Percentiles rank a stretch among this genome's conserved stretches.
These are phyloP conservation scores for Chroicocephalus ridibundus DNA, from an alignment of 2,113 vertebrate genomes.

Conservation along the genomic window DNA sequence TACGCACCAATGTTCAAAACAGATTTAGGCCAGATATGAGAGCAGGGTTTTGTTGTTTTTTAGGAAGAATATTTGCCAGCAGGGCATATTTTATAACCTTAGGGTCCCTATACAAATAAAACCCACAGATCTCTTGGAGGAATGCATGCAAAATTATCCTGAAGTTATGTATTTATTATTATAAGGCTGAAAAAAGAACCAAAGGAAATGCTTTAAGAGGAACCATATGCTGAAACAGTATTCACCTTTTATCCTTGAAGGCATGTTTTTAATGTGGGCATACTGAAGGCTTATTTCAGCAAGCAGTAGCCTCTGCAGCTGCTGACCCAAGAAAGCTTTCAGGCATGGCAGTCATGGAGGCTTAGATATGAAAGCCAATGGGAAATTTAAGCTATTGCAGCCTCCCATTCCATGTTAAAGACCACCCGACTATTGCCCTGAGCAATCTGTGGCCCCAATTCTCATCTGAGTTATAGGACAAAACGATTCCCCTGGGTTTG, in stretches of 20 bases:
- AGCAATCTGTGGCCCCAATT: not conserved
- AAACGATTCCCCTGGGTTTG: not conserved
- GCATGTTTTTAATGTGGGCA: not conserved
- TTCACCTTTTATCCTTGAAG: constrained; percentile 39
- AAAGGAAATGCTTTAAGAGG: constrained; percentile 30
- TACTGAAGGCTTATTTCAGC: not conserved
- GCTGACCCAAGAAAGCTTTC: not conserved
- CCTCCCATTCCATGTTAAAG: not conserved
- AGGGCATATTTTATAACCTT: not conserved
- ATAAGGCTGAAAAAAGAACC: not conserved
- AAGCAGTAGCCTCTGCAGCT: constrained; percentile 3
- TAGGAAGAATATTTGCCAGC: not conserved
- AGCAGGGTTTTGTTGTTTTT: not conserved
- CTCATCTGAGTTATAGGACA: not conserved
- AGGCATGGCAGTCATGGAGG: not conserved
- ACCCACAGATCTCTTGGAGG: not conserved
- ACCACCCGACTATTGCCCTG: not conserved
- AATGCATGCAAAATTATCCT: constrained; percentile 34
- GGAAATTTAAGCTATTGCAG: not conserved
- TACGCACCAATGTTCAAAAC: not conserved
- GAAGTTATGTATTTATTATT: constrained; percentile 40
- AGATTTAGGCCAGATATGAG: not conserved
- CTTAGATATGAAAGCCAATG: not conserved
- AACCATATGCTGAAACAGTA: constrained; percentile 29
- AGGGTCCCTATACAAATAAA: constrained; percentile 12